Percentiles rank a stretch among this genome's conserved stretches.
Evolutionary conservation across 2,888 invertebrate genomes (phyloP).

Genomic region (Lamellibrachia satsuma): DNA sequence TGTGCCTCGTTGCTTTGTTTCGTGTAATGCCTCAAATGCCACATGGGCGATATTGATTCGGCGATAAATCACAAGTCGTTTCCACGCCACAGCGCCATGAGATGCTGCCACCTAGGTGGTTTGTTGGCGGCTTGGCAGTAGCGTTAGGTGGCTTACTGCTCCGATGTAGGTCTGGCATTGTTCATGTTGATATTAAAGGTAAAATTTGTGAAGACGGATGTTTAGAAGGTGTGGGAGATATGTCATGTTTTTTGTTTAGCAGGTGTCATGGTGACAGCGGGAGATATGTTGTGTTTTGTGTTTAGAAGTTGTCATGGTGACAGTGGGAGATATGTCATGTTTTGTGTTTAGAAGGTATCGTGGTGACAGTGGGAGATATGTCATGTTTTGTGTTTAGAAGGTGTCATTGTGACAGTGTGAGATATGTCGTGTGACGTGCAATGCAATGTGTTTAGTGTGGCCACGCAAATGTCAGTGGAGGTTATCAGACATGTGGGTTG

Average conservation of each 20-base stretch:
- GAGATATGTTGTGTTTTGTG: background rate
- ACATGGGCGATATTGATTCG: slow-evolving; percentile 9
- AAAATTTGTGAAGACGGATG: background rate
- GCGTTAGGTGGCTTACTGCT: background rate
- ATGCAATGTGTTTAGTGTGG: background rate
- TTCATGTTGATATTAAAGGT: background rate
- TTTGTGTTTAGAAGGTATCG: background rate
- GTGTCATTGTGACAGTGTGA: background rate
- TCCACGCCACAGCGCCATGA: background rate
- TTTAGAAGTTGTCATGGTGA: background rate
- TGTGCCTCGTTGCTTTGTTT: background rate
- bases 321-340: background rate
- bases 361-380: background rate
- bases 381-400: background rate
- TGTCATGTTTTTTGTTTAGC: background rate
- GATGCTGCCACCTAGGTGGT: slow-evolving; percentile 6
- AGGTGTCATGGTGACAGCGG: background rate
- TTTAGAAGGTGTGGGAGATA: background rate
- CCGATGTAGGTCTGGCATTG: background rate
- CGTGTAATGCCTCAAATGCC: slow-evolving; percentile 12
- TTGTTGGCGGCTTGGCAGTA: background rate
- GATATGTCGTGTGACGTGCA: background rate
- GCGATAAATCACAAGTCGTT: background rate
- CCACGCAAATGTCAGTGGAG: background rate
- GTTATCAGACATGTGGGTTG: background rate